Percentiles rank a stretch among this genome's conserved stretches.
These are phyloP conservation scores for Melanaphis sacchari DNA, from an alignment of 1,140 invertebrate species.

Conservation along the genomic window DNA sequence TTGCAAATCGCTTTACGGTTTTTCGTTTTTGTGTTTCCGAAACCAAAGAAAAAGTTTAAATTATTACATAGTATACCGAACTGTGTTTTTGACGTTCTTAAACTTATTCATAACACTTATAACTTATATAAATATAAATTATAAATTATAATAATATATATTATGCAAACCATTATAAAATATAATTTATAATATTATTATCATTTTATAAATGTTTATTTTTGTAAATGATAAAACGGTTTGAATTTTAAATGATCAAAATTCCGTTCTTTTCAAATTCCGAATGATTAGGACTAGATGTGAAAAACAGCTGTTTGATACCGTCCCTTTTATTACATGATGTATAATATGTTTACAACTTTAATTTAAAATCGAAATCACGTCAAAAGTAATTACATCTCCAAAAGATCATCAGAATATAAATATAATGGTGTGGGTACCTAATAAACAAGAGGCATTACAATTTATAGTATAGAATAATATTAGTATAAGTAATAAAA, in stretches of 20 bases:
- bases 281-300: not conserved
- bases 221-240: not conserved
- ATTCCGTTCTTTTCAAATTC: constrained; percentile 4
- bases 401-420: not conserved
- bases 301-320: not conserved
- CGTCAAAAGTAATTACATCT: not conserved
- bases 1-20: not conserved
- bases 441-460: not conserved
- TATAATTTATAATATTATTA: not conserved
- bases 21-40: not conserved
- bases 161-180: not conserved
- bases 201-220: not conserved
- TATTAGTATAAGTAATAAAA: not conserved
- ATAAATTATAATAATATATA: too few species aligned
- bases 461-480: not conserved
- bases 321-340: not conserved
- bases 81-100: not conserved
- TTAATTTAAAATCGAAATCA: not conserved
- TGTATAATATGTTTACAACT: not conserved
- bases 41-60: not conserved
- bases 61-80: not conserved
- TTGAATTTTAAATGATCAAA: not conserved
- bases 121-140: too few species aligned
- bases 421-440: not conserved
- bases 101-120: not conserved